These are phyloP conservation scores for Leptinotarsa peninsularis DNA, from an alignment of 2,888 invertebrate species.

Conservation along the genomic window DNA sequence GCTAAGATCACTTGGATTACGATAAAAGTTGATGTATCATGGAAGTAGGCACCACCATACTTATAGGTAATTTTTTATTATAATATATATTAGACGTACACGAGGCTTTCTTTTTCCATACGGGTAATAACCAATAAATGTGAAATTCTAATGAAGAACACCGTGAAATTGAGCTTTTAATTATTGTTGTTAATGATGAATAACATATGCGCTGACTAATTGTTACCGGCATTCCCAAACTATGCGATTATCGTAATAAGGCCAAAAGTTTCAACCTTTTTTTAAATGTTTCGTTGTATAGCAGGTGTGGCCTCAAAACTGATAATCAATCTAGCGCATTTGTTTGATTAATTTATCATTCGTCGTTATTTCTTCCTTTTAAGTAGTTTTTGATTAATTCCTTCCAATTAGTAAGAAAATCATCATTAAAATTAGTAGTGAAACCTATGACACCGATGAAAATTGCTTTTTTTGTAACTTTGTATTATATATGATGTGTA, in stretches of 20 bases:
- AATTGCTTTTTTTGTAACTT: too few relatives aligned
- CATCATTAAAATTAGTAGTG: too few relatives aligned
- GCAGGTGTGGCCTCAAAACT: neutral
- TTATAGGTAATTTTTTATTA: neutral
- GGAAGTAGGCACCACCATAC: slow-evolving; percentile 11
- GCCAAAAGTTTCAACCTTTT: neutral
- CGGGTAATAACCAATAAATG: slow-evolving; percentile 20
- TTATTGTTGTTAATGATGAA: slow-evolving; percentile 14
- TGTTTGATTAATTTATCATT: neutral
- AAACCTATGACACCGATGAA: too few relatives aligned
- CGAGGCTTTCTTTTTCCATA: slow-evolving; percentile 14
- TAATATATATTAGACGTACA: slow-evolving; percentile 9
- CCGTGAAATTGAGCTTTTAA: slow-evolving; percentile 17
- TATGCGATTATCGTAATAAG: neutral
- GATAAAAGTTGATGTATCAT: slow-evolving; percentile 2
- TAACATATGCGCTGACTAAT: neutral
- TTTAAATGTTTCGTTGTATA: neutral
- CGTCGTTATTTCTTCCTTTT: neutral
- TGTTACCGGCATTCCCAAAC: slow-evolving; percentile 4
- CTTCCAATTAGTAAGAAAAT: too few relatives aligned
- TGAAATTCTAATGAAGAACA: slow-evolving; percentile 8
- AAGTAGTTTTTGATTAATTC: too few relatives aligned
- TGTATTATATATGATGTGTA: too few relatives aligned
- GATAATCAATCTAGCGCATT: neutral
- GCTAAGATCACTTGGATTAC: neutral